Evolutionary conservation across 2,797 vertebrate species (phyloP), one percentile per base, ranked within the genome.

Genomic region (Phataginus tricuspis): DNA sequence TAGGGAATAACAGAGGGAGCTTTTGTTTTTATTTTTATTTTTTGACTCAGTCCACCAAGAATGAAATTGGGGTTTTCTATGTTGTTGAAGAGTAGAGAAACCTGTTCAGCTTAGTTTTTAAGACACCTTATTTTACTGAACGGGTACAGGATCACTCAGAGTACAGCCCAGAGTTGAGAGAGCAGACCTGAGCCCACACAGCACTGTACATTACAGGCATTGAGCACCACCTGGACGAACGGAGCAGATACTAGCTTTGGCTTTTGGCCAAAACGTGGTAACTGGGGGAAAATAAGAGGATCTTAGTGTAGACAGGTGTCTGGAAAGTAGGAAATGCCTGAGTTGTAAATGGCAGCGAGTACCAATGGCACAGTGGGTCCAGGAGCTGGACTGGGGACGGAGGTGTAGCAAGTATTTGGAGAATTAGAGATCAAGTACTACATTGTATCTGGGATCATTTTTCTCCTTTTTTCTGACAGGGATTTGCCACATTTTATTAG

Each of bases 21-120:
- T 97, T 83, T 97, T 83, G 16, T 34, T 90, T 93, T 92, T 71
- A n/a, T 39, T 59, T 90, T 83, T 91, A 59, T 71, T 64, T 89
- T 93, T 88, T 57, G 61, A 59, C 19, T 86, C 71, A 55, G 64
- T 66, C 5, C 7, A 57, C 27, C 31, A 92, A 72, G 42, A 92
- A 89, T 25, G 63, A 95, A 89, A 82, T 27, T 37, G 39, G 37
- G 10, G 55, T 90, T 59, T 7, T 61, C 19, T 29, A 2, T 45
- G 23, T 63, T 72, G 37, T 1, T 57, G 18, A 80, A 83, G 11
- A 85, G 53, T 10, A 89, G 21, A 80, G 23, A 91, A 79, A 79
- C 19, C 45, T 63, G 18, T 53, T 85, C 69, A 71, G 45, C 13
- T 71, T 66, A 23, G 25, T 80, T 94, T 87, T 85, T 72, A 39